phyloP scores from a whole-genome alignment of 1,140 invertebrate genomes.

The Coelopa frigida region DNA sequence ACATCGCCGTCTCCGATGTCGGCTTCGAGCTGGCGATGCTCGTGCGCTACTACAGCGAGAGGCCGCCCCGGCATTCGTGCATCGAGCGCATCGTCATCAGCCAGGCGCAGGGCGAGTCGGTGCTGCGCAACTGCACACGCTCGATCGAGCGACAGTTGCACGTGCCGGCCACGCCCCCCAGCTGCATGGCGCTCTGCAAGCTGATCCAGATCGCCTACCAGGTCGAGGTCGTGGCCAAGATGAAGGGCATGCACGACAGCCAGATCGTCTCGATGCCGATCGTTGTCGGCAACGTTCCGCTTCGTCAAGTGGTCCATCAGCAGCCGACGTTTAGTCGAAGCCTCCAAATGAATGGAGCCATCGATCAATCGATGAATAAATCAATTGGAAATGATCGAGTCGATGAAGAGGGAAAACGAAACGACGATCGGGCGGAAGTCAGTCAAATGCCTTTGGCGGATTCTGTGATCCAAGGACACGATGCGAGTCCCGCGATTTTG shows the following conservation, averaged over 20 bases:
- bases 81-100: slow-evolving; percentile 50
- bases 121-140: slow-evolving; percentile 42
- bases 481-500: no score
- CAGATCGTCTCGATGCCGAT: slow-evolving; percentile 47
- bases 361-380: no score
- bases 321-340: no score
- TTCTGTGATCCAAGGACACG: no score
- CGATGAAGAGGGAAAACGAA: no score
- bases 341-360: no score
- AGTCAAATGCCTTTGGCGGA: no score
- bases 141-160: slow-evolving; percentile 43
- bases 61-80: slow-evolving; percentile 50
- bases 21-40: slow-evolving; percentile 47
- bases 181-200: slow-evolving; percentile 55
- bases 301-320: slow-evolving; percentile 28
- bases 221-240: slow-evolving; percentile 50
- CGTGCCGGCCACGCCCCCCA: slow-evolving; percentile 61
- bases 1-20: slow-evolving; percentile 47
- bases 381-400: no score
- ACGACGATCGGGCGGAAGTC: no score
- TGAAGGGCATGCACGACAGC: slow-evolving; percentile 45
- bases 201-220: slow-evolving; percentile 65
- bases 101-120: slow-evolving; percentile 47
- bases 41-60: slow-evolving; percentile 44
- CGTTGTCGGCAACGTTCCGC: slow-evolving; percentile 52